Evolutionary conservation across 2,113 vertebrate genomes (phyloP).

Genomic region (Stictonetta naevosa): DNA sequence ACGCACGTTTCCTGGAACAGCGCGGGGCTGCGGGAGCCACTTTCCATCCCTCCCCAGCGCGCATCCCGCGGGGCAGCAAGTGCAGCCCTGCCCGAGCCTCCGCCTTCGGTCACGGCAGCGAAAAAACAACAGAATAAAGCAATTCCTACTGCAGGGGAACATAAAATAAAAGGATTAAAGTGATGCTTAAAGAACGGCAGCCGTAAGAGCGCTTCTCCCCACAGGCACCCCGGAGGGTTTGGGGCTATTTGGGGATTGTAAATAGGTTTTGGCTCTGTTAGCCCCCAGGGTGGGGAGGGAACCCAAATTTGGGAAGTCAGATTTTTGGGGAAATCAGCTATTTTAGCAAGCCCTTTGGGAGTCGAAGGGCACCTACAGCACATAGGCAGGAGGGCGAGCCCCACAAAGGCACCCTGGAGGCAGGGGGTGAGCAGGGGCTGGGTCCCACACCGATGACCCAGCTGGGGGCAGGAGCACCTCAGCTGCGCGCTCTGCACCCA

Average conservation of each 20-base stretch:
- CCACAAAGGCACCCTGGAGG: not conserved
- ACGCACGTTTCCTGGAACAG: slow-evolving; percentile 39
- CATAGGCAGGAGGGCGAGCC: not conserved
- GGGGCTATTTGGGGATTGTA: not conserved
- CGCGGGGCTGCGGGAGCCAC: not conserved
- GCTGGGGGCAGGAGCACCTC: not conserved
- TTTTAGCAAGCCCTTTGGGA: not conserved
- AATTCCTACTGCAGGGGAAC: not conserved
- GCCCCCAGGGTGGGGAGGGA: not conserved
- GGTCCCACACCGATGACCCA: not conserved
- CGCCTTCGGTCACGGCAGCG: not conserved
- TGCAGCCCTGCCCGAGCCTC: not conserved
- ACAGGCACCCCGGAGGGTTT: rapidly evolving
- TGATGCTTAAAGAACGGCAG: rapidly evolving
- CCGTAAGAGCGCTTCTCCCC: not conserved
- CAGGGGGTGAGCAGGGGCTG: not conserved
- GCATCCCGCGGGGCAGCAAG: not conserved
- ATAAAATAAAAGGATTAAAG: not conserved
- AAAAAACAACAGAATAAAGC: not conserved
- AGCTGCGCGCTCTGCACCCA: rapidly evolving
- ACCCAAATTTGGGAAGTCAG: not conserved
- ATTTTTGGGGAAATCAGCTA: not conserved
- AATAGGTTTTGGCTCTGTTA: not conserved
- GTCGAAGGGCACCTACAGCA: not conserved
- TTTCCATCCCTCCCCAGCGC: not conserved